Conservation (phyloP, 37 sponge, comb jelly and placozoan species). For the Halisarca cf. caerulea region DNA sequence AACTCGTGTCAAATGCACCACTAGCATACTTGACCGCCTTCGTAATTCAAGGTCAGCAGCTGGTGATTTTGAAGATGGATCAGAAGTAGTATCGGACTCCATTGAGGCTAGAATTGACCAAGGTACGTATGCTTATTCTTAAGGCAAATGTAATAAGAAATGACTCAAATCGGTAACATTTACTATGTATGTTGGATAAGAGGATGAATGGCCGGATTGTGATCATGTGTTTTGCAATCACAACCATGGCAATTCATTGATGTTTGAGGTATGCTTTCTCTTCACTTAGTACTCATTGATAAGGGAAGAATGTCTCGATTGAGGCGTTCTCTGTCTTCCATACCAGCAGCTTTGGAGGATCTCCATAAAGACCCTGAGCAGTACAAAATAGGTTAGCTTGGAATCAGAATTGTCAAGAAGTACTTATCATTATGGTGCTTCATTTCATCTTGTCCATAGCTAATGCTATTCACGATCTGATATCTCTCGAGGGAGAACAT, state of each 20-base stretch:
- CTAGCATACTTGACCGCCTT: not conserved
- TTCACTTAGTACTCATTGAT: not conserved
- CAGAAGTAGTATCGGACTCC: not conserved
- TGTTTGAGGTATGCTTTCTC: no score
- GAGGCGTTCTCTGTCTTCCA: conserved; percentile 29
- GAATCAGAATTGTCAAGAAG: no score
- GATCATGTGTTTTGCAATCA: no score
- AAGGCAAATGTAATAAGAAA: no score
- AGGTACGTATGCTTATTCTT: no score
- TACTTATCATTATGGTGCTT: not conserved
- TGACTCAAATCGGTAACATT: no score
- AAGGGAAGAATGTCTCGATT: not conserved
- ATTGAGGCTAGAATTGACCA: conserved; percentile 16
- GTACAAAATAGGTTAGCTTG: conserved; percentile 27
- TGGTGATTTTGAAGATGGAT: not conserved
- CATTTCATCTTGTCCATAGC: not conserved
- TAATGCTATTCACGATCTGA: conserved; percentile 27
- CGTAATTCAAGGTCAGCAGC: not conserved
- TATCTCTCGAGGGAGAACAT: conserved; percentile 44
- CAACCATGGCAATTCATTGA: no score
- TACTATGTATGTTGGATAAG: no score
- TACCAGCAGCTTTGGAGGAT: not conserved
- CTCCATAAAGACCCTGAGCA: conserved; percentile 35
- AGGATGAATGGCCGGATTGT: no score
- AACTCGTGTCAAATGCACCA: not conserved